Conservation (phyloP, 2,888 invertebrate genomes). For the Blastobasis adustella region DNA sequence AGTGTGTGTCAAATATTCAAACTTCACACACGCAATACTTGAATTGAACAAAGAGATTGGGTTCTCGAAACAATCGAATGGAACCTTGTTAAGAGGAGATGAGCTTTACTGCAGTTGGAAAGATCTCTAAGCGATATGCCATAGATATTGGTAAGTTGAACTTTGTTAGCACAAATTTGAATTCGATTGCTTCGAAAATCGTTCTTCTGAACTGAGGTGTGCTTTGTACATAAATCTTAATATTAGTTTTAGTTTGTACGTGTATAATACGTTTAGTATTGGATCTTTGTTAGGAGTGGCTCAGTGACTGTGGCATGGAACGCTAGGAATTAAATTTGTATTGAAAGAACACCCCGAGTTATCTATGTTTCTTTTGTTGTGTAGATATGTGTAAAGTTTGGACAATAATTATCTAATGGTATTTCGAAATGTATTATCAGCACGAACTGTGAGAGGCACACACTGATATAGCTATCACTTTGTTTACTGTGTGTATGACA, state of each 20-base stretch:
- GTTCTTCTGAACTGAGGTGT: constrained; percentile 31
- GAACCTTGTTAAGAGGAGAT: background rate
- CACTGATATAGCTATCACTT: no score
- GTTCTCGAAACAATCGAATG: background rate
- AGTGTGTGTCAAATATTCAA: constrained; percentile 37
- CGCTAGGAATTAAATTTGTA: constrained; percentile 22
- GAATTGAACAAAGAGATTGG: constrained; percentile 12
- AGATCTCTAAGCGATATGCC: no score
- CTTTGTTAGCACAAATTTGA: no score
- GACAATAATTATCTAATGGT: constrained; percentile 62
- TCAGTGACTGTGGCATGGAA: constrained; percentile 21
- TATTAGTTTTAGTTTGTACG: constrained; percentile 62
- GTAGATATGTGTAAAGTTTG: constrained; percentile 65
- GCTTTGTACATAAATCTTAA: constrained; percentile 67
- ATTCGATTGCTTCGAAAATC: background rate
- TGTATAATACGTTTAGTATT: constrained; percentile 55
- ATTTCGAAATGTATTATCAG: constrained; percentile 33
- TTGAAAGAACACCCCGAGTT: constrained; percentile 17
- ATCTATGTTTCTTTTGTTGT: constrained; percentile 26
- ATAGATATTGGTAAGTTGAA: no score
- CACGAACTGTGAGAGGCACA: background rate
- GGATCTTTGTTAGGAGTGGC: constrained; percentile 30
- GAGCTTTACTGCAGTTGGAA: no score
- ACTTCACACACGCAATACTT: constrained; percentile 36
- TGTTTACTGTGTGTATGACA: no score